Conservation (phyloP, 2,888 invertebrate species). For the Philonicus albiceps region DNA sequence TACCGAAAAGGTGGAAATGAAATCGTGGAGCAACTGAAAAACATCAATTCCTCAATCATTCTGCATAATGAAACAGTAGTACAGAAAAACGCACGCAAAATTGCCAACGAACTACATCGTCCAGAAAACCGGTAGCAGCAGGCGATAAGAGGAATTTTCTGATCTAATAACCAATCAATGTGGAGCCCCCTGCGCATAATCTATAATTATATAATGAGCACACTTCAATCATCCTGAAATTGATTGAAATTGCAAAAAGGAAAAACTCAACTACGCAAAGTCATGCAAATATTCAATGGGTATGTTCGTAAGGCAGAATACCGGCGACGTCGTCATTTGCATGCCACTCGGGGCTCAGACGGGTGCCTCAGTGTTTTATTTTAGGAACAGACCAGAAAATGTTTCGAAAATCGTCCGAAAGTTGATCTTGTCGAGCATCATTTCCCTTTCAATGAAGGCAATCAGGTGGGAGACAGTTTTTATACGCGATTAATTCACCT, state of each 20-base stretch:
- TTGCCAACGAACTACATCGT: not conserved
- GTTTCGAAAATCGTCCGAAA: constrained; percentile 7
- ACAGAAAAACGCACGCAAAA: not conserved
- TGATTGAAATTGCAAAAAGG: constrained; percentile 13
- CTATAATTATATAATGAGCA: constrained; percentile 21
- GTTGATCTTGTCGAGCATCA: not conserved
- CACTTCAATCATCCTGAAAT: constrained; percentile 8
- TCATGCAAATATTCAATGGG: constrained; percentile 5
- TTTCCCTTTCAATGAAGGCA: constrained; percentile 12
- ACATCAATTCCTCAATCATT: not conserved
- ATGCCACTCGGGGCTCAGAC: not conserved
- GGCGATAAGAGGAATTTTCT: constrained; percentile 9
- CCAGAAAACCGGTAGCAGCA: not conserved
- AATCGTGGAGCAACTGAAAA: not conserved
- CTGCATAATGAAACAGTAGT: not conserved
- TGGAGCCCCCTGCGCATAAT: not conserved
- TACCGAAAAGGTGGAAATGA: not conserved
- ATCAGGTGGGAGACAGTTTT: constrained; percentile 1
- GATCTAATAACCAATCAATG: constrained; percentile 32
- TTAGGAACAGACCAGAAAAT: not conserved
- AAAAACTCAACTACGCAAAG: not conserved
- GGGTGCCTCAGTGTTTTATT: not conserved
- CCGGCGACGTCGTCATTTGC: not conserved
- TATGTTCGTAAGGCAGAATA: not conserved
- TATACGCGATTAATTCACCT: not conserved